Conservation (phyloP, 2,113 vertebrate genomes). For the Pachypanchax playfairii region DNA sequence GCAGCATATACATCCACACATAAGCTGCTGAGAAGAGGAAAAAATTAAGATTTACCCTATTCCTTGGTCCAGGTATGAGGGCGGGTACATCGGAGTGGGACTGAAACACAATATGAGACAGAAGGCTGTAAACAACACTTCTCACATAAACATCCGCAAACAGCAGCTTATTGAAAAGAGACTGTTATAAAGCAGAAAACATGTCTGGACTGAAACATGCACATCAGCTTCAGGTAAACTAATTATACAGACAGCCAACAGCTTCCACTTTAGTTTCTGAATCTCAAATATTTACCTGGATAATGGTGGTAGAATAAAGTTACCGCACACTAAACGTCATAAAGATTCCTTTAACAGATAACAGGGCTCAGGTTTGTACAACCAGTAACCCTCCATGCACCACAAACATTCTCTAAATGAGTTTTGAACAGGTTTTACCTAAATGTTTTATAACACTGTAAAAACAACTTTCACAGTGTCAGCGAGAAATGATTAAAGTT, state of each 20-base stretch:
- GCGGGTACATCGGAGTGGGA: constrained; percentile 97
- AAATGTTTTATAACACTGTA: too few species aligned
- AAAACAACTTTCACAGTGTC: too few species aligned
- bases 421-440: too few species aligned
- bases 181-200: background rate
- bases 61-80: constrained; percentile 95
- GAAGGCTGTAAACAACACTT: constrained; percentile 44
- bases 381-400: background rate
- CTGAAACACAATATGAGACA: constrained; percentile 75
- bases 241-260: background rate
- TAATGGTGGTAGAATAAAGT: background rate
- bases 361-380: background rate
- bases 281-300: too few species aligned
- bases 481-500: too few species aligned
- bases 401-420: too few species aligned
- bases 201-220: background rate
- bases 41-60: constrained; percentile 86
- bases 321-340: background rate
- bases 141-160: constrained; percentile 28
- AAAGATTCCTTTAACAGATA: too few species aligned
- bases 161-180: constrained; percentile 4
- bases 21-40: background rate
- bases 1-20: background rate
- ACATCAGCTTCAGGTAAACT: constrained; percentile 10
- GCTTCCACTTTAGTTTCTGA: background rate